phyloP scores from a whole-genome alignment of 2,888 invertebrate species.

The Yponomeuta cagnagella region DNA sequence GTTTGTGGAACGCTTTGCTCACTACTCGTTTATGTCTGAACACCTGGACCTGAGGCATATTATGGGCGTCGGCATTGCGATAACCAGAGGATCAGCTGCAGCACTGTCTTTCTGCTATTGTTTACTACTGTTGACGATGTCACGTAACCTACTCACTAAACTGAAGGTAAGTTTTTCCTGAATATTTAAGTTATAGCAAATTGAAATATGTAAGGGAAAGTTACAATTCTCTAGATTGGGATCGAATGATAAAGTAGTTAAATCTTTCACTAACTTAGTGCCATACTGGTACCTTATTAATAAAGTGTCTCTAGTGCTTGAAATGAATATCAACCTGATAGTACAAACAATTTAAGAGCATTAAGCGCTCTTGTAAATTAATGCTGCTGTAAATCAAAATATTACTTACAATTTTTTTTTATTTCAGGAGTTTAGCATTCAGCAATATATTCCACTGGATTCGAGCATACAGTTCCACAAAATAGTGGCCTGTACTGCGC shows the following conservation, averaged over 20 bases:
- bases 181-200: too few species aligned
- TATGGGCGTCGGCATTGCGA: constrained; percentile 97
- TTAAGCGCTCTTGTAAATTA: too few species aligned
- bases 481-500: constrained; percentile 95
- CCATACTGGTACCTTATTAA: too few species aligned
- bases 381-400: too few species aligned
- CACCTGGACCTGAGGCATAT: constrained; percentile 96
- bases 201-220: too few species aligned
- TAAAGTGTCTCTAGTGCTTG: too few species aligned
- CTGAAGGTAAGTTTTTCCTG: constrained; percentile 80
- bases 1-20: constrained; percentile 96
- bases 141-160: constrained; percentile 92
- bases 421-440: constrained; percentile 87
- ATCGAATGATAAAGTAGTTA: too few species aligned
- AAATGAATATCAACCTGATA: too few species aligned
- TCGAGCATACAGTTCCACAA: constrained; percentile 98
- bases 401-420: neutral
- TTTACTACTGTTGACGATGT: constrained; percentile 93
- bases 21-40: constrained; percentile 97
- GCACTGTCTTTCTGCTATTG: constrained; percentile 96
- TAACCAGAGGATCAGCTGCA: constrained; percentile 95
- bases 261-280: too few species aligned
- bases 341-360: too few species aligned
- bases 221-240: too few species aligned
- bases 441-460: constrained; percentile 95